Evolutionary conservation across 2,113 vertebrate genomes (phyloP), one percentile per base, ranked within the genome.

Genomic region (Microcebus griseorufus): DNA sequence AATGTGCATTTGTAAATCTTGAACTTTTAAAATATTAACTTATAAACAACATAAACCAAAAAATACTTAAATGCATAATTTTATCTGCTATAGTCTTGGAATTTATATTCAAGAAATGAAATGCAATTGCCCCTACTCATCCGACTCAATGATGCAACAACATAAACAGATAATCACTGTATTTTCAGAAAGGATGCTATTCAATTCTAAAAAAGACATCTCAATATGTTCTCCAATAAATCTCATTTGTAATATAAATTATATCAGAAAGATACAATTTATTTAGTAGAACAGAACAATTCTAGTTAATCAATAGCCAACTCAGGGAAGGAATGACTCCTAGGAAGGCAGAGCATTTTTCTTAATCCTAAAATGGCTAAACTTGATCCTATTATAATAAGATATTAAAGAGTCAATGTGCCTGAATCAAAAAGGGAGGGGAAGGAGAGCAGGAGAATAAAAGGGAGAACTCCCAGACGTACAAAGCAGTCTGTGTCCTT

Each of bases 401-500:
- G 45, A 65, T 60, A 48, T 48, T 55, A 90, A 75, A 37, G 22
- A 67, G 4, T 53, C 25, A 23, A 4, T 92, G 12, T 25, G 34
- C 27, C 11, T 29, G 58, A 78, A 42, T 42, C 20, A 18, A 58
- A 81, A 11, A 5, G 7, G 22, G 27, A 42, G 3, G 42, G 34
- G 3, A 73, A 23, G 34, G 22, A 16, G 8, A 22, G 0, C 1
- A 65, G 11, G n/a, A 37, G 22, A 69, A 18, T 2, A 22, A 80
- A 60, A 10, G 13, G 39, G 20, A 64, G 4, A 39, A n/a, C 2
- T 51, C 8, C 6, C 58, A 20, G 81, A 99, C 99, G 0, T 99
- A 99, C 99, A 51, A 99, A 99, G 98, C 99, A 99, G 96, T 99
- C 99, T 0, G 99, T 99, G 98, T 99, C 99, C 98, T 99, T 99